Base-by-base conservation (phyloP, 2,888 invertebrate genomes). In the Leptarthrus brevirostris region DNA sequence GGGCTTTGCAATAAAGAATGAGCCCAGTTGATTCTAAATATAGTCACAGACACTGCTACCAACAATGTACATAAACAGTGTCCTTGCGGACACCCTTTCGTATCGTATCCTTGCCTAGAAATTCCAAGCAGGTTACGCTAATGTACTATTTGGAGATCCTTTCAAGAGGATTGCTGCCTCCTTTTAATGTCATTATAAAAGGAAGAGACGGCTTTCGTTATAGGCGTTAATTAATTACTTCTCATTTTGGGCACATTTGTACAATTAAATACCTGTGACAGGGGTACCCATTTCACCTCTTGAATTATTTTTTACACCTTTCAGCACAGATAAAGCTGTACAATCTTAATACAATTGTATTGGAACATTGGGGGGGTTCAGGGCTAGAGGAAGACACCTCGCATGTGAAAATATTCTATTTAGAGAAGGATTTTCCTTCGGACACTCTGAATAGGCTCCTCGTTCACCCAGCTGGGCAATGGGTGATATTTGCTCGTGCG, bases 221-320 rank as follows among this genome's bases (percentile, higher is more conserved):
- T 71, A 40, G 53, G 22, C 52, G 70, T 53, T 71, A 71, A 71
- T 71, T 71, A 71, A 71, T 71, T 71, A 54, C 52, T 49, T 69
- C 61, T 61, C 61, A 18, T 61, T 61, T 61, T 61, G 40, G 30
- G 20, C 40, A 36, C 61, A 61, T 61, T 61, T 61, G 61, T 61
- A 40, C 61, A 61, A 61, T 61, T 61, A 61, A 61, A 61, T 61
- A 61, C 61, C 40, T 61, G 36, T 61, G 61, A 61, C 61, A 61
- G 61, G 22, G 61, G 22, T 61, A 61, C 36, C 40, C 16, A 61
- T 22, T 61, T 61, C 40, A 61, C 20, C 36, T 2, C 12, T 34
- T 30, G 4, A 40, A 61, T 36, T 61, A 36, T 36, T 61, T 61
- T 61, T 61, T 61, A 61, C 61, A 61, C 61, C 61, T 61, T 20